These are phyloP conservation scores for Spisula subtruncata DNA, from an alignment of 2,888 invertebrate genomes.

Conservation along the genomic window DNA sequence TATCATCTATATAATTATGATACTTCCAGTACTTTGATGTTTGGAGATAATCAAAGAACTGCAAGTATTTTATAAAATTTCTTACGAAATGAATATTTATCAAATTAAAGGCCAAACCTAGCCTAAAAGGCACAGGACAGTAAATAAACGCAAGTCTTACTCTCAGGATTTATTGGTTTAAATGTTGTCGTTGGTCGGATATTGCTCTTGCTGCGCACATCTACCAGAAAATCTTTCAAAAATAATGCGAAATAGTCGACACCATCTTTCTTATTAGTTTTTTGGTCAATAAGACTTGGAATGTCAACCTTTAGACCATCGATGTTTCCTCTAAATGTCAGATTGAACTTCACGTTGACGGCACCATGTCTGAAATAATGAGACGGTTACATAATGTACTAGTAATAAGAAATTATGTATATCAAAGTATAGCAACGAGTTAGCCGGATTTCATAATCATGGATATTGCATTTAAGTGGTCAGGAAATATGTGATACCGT, in stretches of 20 bases:
- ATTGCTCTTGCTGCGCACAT: conserved; percentile 58
- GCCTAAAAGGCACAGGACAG: background rate
- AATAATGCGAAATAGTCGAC: conserved; percentile 66
- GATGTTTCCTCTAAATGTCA: conserved; percentile 69
- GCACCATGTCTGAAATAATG: conserved; percentile 63
- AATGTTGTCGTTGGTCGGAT: conserved; percentile 54
- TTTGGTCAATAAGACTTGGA: conserved; percentile 63
- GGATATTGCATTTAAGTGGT: too few species aligned
- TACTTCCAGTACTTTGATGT: too few species aligned
- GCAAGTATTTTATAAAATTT: too few species aligned
- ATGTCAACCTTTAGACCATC: conserved; percentile 64
- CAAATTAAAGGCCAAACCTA: too few species aligned
- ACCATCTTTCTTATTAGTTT: conserved; percentile 63
- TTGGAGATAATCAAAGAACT: too few species aligned
- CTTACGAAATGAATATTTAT: too few species aligned
- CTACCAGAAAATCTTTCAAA: conserved; percentile 72
- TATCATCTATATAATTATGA: too few species aligned
- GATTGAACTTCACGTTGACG: conserved; percentile 68
- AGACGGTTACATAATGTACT: background rate
- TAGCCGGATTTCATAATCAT: too few species aligned
- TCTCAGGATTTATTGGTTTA: conserved; percentile 58
- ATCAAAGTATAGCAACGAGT: too few species aligned
- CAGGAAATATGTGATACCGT: background rate
- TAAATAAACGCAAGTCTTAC: conserved; percentile 6
- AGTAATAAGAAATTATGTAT: too few species aligned